Percentiles rank a stretch among this genome's conserved stretches.
These are phyloP conservation scores for Crotalus horridus DNA, from an alignment of 2,113 vertebrate species.

Conservation along the genomic window DNA sequence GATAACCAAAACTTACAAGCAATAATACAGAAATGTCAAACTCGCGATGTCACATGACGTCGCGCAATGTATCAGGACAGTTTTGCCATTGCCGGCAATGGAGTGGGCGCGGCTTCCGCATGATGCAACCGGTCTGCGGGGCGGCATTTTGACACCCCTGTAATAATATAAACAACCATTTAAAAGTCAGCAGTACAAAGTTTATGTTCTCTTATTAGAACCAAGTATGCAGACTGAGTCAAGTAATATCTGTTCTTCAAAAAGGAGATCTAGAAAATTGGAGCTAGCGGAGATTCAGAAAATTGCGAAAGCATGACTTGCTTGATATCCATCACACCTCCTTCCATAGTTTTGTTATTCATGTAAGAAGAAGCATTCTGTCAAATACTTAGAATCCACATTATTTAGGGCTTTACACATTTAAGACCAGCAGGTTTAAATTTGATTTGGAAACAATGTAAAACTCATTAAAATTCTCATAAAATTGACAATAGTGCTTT, in stretches of 20 bases:
- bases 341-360: not conserved
- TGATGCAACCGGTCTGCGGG: too few species aligned
- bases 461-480: not conserved
- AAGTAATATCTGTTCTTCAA: not conserved
- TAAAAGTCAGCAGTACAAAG: not conserved
- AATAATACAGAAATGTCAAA: not conserved
- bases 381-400: not conserved
- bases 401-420: not conserved
- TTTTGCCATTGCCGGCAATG: too few species aligned
- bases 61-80: too few species aligned
- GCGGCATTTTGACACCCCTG: too few species aligned
- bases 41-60: too few species aligned
- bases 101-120: too few species aligned
- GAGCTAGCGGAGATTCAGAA: not conserved
- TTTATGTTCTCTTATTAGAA: not conserved
- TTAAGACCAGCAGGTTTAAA: not conserved
- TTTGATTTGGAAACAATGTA: not conserved
- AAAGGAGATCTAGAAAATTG: not conserved
- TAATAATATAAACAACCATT: not conserved
- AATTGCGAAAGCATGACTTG: not conserved
- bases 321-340: not conserved
- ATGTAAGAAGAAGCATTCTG: not conserved
- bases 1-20: not conserved
- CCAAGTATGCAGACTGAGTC: not conserved
- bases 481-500: not conserved